Evolutionary conservation across 35 echinoderm and acorn worm species (phyloP), one percentile per base, ranked within the genome.

Genomic region (Eucidaris tribuloides): DNA sequence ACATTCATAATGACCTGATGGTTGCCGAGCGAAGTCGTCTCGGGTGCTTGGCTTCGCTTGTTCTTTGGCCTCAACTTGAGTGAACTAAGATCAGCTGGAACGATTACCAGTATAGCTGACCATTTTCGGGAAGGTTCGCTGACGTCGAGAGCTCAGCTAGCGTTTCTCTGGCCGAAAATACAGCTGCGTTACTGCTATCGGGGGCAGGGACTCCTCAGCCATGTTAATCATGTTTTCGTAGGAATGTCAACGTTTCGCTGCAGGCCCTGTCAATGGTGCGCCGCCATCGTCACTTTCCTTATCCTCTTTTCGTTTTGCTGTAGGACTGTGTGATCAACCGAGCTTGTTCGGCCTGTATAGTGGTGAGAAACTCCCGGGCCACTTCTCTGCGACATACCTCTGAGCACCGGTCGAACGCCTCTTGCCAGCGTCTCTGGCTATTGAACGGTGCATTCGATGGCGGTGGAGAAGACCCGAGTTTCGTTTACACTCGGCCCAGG

Each of bases 221-320:
- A 94, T 59, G 30, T 86, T 81, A 72, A 88, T 90, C 77, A 94
- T 94, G 42, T 89, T 84, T n/a, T 30, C 87, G 87, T 17, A 94
- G 76, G n/a, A 27, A 94, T 85, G 72, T 94, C 92, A 13, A 94
- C 92, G 36, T 81, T 87, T 6, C 92, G 81, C 68, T 94, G 92
- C 5, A 94, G 54, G 35, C 92, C 89, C n/a, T n/a, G 54, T 94
- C 88, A 31, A 94, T 94, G n/a, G 45, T 94, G 92, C 3, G 92
- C 92, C 5, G 92, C 92, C 92, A 94, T 94, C 48, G n/a, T 94
- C 92, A 18, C 92, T 83, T 25, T 94, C 92, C 45, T 94, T 94
- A 9, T 79, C 87, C 50, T 94, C 92, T 58, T 88, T n/a, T 84
- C 15, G 71, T 84, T 62, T 94, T 94, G 58, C n/a, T 94, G 92